These are phyloP conservation scores for Etheostoma cragini DNA, from an alignment of 2,113 vertebrate species.

Conservation along the genomic window DNA sequence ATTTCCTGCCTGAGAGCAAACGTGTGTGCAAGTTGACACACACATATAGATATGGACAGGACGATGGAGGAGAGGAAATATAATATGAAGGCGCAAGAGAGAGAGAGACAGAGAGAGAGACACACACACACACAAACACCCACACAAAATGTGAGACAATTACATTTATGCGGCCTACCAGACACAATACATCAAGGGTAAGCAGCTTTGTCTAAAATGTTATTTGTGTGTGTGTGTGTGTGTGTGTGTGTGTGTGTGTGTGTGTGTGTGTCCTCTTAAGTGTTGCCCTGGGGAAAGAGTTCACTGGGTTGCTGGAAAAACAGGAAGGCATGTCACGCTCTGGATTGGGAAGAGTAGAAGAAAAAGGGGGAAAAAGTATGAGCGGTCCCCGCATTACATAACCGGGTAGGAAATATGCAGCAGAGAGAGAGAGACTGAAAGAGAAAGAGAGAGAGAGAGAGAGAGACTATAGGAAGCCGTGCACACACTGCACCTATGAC, in stretches of 20 bases:
- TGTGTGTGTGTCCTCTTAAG: constrained; percentile 24
- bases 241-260: constrained; percentile 28
- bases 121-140: not conserved
- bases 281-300: constrained; percentile 70
- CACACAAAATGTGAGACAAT: constrained; percentile 24
- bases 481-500: constrained; percentile 60
- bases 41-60: constrained; percentile 6
- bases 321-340: constrained; percentile 75
- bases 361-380: constrained; percentile 34
- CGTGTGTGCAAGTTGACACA: constrained; percentile 40
- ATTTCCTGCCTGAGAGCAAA: constrained; percentile 53
- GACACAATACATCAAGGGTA: constrained; percentile 47
- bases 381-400: constrained; percentile 79
- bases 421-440: constrained; percentile 22
- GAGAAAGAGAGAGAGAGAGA: constrained; percentile 24
- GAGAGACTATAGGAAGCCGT: constrained; percentile 38
- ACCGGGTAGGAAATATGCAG: constrained; percentile 79
- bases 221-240: constrained; percentile 23
- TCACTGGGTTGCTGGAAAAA: constrained; percentile 79
- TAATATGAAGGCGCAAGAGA: not conserved
- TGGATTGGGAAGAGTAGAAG: constrained; percentile 61
- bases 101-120: not conserved
- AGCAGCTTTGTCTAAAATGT: constrained; percentile 56
- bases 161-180: constrained; percentile 38
- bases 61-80: constrained; percentile 2